A percentile compares a stretch with the other conserved stretches of the same genome.
Evolutionary conservation across 2,888 invertebrate genomes (phyloP).

Genomic region (Tipula vernalis): DNA sequence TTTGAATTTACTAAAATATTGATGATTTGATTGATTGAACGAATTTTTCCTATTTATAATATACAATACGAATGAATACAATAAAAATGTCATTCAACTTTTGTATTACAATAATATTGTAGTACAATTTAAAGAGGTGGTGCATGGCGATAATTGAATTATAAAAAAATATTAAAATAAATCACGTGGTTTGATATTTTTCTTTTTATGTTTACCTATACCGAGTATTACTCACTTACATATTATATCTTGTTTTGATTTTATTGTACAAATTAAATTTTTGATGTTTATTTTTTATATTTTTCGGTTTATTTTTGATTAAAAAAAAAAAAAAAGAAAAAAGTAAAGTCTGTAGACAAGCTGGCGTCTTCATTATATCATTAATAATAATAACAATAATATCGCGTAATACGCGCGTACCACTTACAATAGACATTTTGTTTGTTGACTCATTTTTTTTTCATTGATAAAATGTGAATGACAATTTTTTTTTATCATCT

Average conservation of each 20-base stretch:
- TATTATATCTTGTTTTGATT: background rate
- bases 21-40: no score
- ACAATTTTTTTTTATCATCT: conserved; percentile 9
- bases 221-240: background rate
- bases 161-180: background rate
- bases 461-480: conserved; percentile 12
- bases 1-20: no score
- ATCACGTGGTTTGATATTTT: background rate
- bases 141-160: background rate
- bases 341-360: background rate
- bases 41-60: background rate
- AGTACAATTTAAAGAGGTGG: background rate
- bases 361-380: background rate
- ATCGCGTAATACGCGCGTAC: background rate
- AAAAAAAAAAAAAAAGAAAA: background rate
- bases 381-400: background rate
- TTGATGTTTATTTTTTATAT: background rate
- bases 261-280: background rate
- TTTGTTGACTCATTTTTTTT: background rate
- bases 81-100: background rate
- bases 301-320: background rate
- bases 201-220: background rate
- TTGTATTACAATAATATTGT: background rate
- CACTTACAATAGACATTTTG: background rate
- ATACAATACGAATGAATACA: background rate